Evolutionary conservation across 2,888 invertebrate genomes (phyloP).

Genomic region (Lydus trimaculatus): DNA sequence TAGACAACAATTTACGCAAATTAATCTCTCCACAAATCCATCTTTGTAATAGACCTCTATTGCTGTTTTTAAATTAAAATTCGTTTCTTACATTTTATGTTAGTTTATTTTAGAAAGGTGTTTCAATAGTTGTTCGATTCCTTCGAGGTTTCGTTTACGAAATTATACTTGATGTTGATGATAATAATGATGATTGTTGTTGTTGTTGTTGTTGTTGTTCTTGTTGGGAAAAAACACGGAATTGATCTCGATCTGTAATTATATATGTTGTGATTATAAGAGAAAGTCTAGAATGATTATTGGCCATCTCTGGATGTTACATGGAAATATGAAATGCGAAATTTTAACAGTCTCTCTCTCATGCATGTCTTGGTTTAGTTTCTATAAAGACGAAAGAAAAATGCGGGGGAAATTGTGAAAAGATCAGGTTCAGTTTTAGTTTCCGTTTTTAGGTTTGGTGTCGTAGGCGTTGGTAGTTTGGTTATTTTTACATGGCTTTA

Average conservation of each 20-base stretch:
- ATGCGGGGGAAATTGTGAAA: neutral
- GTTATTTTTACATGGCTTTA: constrained; percentile 31
- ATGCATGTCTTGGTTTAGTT: neutral
- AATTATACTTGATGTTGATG: constrained; percentile 5
- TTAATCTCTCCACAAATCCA: neutral
- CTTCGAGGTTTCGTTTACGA: constrained; percentile 9
- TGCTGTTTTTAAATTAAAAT: neutral
- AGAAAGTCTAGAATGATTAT: neutral
- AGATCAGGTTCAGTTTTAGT: neutral
- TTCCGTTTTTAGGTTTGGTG: neutral
- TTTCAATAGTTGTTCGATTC: constrained; percentile 7
- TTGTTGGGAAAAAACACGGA: neutral
- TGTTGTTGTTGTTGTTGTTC: neutral
- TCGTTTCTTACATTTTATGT: neutral
- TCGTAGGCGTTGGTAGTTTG: constrained; percentile 21
- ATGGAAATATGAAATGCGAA: neutral
- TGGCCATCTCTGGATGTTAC: neutral
- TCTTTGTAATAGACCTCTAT: neutral
- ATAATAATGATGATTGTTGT: neutral
- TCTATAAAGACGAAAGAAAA: neutral
- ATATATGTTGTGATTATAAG: neutral
- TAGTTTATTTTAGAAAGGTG: constrained; percentile 8
- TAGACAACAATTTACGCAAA: constrained; percentile 3
- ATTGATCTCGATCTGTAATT: constrained; percentile 8
- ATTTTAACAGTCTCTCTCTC: neutral